These are phyloP conservation scores for Bathynomus jamesi DNA, from an alignment of 1,140 invertebrate genomes.

Conservation along the genomic window DNA sequence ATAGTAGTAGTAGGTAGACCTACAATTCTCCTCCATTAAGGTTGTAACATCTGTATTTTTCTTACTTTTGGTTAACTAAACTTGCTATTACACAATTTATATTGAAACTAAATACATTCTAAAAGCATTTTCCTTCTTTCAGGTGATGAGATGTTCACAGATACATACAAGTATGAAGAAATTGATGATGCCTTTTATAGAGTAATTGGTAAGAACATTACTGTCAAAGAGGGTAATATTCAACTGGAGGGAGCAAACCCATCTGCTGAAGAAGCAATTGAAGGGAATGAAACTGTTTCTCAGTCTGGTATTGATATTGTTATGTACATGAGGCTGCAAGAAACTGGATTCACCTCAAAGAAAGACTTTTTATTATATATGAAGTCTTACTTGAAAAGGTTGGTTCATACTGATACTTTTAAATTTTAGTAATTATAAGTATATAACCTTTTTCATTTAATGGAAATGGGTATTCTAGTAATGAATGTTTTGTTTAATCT, in stretches of 20 bases:
- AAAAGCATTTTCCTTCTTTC: constrained; percentile 46
- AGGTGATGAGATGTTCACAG: constrained; percentile 97
- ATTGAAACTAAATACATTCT: no score
- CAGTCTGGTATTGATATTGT: constrained; percentile 86
- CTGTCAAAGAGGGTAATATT: constrained; percentile 62
- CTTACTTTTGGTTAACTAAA: no score
- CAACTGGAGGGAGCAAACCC: constrained; percentile 79
- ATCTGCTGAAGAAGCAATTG: constrained; percentile 81
- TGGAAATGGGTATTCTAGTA: no score
- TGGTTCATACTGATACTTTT: constrained; percentile 49
- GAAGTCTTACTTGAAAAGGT: constrained; percentile 92
- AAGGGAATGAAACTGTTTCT: constrained; percentile 64
- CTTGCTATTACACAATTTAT: no score
- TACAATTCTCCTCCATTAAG: no score
- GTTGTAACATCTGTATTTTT: no score
- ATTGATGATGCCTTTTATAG: constrained; percentile 90
- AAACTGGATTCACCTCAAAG: constrained; percentile 57
- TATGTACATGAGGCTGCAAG: constrained; percentile 78
- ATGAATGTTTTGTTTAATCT: no score
- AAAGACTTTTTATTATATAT: constrained; percentile 78
- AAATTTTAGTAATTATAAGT: constrained; percentile 1
- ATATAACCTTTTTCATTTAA: not conserved
- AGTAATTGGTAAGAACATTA: constrained; percentile 69
- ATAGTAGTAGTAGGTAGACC: no score
- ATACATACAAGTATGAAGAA: constrained; percentile 90